Base-by-base conservation (phyloP, 2,888 invertebrate species). In the Spodoptera picta region DNA sequence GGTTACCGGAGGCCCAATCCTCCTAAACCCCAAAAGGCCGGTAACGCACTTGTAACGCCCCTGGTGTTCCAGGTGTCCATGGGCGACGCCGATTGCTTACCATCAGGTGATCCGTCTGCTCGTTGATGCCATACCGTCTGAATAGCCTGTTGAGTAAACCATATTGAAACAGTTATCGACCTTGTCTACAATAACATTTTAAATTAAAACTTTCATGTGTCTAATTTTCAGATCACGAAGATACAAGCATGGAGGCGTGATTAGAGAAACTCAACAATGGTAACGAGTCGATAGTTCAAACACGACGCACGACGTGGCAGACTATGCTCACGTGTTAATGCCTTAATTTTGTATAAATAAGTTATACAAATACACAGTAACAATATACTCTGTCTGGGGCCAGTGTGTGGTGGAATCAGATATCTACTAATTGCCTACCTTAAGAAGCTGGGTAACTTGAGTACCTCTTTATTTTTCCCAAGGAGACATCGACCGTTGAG, bases 401-500 rank as follows among this genome's bases (percentile, higher is more conserved):
- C 73, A 79, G 71, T 75, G 58, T 75, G 72, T 75, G 55, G 57
- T 66, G 75, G 48, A 69, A 77, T 72, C 56, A 69, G 60, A 74
- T 69, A 67, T 61, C 65, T 73, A 69, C 74, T 80, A 79, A 81
- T 80, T 83, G 58, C 66, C 68, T 65, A 69, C 55, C 66, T 70
- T 59, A 71, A 73, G 75, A 75, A 69, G 60, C 59, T 68, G 58
- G 56, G 82, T 83, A 83, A 85, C 75, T 64, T 79, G 78, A 84
- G 75, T 61, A 74, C 48, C 71, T 86, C 89, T 89, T 89, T 90
- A 87, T 89, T 77, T 83, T 69, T 73, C 69, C 69, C 75, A 79
- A 85, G 80, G 77, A 85, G 83, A 85, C 87, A 83, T 81, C 83
- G 84, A 86, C 86, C 84, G 80, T 73, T 74, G 77, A 77, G 71